A percentile compares a stretch with the other conserved stretches of the same genome.
Evolutionary conservation across 2,113 vertebrate genomes (phyloP).

Genomic region (Triplophysa rosa): DNA sequence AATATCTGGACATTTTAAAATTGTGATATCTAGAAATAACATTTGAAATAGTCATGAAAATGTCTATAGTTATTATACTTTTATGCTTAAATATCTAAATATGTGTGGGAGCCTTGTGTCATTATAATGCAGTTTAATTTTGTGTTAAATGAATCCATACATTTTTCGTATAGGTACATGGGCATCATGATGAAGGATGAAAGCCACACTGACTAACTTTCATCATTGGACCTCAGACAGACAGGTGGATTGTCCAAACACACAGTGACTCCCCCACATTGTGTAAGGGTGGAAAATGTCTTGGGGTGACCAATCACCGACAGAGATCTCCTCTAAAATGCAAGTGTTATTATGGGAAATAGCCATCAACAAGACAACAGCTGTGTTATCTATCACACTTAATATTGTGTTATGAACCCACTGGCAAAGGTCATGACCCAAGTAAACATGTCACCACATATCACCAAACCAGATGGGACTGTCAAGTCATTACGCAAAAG

Average conservation of each 20-base stretch:
- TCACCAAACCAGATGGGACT: neutral
- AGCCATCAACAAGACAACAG: neutral
- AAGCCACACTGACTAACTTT: slow-evolving; percentile 43
- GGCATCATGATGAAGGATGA: slow-evolving; percentile 77
- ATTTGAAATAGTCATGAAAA: no score
- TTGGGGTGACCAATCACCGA: neutral
- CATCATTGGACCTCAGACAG: neutral
- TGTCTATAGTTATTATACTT: neutral
- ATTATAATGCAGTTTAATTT: neutral
- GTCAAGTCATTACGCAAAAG: neutral
- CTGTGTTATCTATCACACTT: neutral
- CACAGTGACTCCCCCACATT: neutral
- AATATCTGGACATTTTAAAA: no score
- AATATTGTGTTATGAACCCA: neutral
- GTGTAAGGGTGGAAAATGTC: neutral
- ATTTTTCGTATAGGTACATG: slow-evolving; percentile 74
- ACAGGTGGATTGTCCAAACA: slow-evolving; percentile 11
- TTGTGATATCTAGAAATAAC: no score
- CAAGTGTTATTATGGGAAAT: neutral
- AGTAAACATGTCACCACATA: neutral
- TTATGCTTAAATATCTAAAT: neutral
- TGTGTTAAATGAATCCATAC: neutral
- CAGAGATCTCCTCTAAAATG: neutral
- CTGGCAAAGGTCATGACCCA: neutral
- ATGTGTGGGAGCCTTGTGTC: neutral